Evolutionary conservation across 2,888 invertebrate genomes (phyloP), one percentile per base, ranked within the genome.

Genomic region (Drosophila setosimentum): DNA sequence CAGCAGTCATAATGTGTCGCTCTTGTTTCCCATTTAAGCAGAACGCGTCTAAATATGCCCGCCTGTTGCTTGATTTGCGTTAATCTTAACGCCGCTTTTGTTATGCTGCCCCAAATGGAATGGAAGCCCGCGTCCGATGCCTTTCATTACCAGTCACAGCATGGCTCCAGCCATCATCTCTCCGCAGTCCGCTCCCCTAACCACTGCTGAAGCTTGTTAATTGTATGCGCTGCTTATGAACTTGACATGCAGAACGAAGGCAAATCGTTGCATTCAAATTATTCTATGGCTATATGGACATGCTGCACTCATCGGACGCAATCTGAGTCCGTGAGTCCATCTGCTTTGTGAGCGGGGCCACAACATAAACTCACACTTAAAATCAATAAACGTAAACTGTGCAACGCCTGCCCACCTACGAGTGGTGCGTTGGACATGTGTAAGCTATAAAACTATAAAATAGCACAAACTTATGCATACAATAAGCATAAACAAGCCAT

Each of bases 361-460:
- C 59, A 61, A 75, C 83, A 87, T 86, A 87, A 87, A 83, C 85
- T 87, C 83, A 87, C 87, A 88, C 88, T 84, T 86, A 82, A 84
- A 87, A 86, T 87, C 88, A 87, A 87, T 87, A 87, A 87, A 82
- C 82, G 83, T 76, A 81, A 80, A 81, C 79, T 82, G 86, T 68
- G 74, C 84, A 80, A 79, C 76, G 72, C 82, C 78, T 68, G 80
- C 83, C 83, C 86, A 83, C 71, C 72, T 78, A 78, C 80, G 61
- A 72, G 42, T 37, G n/a, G 37, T 54, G 32, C 33, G 11, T 55
- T 68, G 75, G 78, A 83, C 85, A 80, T 83, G 72, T 82, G 83
- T 73, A 72, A 61, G 80, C 80, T 61, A 77, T 83, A 78, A 87
- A 81, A 77, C 85, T 84, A 85, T 85, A 85, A 85, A 85, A 81